These are phyloP conservation scores for Chelonoidis abingdonii DNA, from an alignment of 2,113 vertebrate genomes.

Conservation along the genomic window DNA sequence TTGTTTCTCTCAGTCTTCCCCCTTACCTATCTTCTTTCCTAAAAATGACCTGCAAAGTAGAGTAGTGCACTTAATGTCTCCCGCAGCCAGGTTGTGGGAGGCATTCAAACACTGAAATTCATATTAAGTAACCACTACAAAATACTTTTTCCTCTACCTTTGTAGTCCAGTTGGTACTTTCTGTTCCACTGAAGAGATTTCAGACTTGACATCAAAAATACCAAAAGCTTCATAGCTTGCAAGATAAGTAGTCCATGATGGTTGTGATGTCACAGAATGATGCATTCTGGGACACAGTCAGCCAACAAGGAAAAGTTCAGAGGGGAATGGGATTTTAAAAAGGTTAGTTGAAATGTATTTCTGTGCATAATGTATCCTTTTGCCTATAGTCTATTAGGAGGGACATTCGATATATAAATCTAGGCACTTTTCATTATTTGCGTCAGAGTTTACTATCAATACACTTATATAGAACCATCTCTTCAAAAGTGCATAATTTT, in stretches of 20 bases:
- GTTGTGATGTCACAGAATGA: neutral
- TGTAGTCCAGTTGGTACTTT: neutral
- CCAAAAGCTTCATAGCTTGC: rapidly evolving
- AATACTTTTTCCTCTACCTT: neutral
- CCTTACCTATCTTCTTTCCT: neutral
- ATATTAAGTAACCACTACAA: neutral
- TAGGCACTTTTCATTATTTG: neutral
- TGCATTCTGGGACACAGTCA: neutral
- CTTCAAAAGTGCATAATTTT: neutral
- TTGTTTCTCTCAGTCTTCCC: neutral
- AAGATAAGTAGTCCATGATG: neutral
- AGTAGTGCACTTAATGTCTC: neutral
- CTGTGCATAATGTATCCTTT: neutral
- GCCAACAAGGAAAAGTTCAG: neutral
- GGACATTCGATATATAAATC: neutral
- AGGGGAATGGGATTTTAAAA: neutral
- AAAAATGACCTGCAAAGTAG: neutral
- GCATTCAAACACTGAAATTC: neutral
- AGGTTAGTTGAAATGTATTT: neutral
- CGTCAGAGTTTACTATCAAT: neutral
- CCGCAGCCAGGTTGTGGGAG: neutral
- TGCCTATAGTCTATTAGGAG: neutral
- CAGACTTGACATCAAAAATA: neutral
- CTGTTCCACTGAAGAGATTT: rapidly evolving
- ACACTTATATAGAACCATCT: neutral